Conservation (phyloP, 2,113 vertebrate genomes). For the Gadus macrocephalus region DNA sequence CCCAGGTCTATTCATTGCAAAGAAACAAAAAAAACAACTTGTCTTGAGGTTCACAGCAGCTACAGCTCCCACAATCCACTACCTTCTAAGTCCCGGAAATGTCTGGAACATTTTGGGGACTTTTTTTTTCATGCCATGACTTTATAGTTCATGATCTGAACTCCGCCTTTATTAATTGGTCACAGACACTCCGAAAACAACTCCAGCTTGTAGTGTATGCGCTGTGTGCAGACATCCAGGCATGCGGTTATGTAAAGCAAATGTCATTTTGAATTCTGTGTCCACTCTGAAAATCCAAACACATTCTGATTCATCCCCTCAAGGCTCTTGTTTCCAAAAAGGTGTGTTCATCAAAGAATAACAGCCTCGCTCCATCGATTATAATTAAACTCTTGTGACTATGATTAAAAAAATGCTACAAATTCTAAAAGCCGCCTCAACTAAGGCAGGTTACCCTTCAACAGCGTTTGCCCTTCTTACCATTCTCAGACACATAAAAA, state of each 20-base stretch:
- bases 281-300: background rate
- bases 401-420: no score
- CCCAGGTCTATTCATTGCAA: no score
- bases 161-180: conserved; percentile 15
- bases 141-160: conserved; percentile 2
- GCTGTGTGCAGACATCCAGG: background rate
- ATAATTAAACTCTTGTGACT: no score
- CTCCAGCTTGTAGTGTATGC: no score
- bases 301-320: conserved; percentile 3
- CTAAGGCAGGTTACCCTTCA: no score
- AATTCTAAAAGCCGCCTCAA: no score
- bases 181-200: background rate
- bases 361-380: no score
- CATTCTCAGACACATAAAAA: conserved; percentile 12
- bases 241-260: background rate
- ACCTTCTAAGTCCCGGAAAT: no score
- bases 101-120: no score
- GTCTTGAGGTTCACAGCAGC: no score
- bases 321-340: background rate
- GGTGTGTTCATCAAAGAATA: background rate
- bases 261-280: conserved; percentile 13
- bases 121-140: background rate
- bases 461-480: conserved; percentile 1
- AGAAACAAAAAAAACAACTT: no score
- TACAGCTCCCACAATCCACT: no score